Evolutionary conservation across 37 sponge, comb jelly and placozoan species (phyloP).

Genomic region (Axinella damicornis): DNA sequence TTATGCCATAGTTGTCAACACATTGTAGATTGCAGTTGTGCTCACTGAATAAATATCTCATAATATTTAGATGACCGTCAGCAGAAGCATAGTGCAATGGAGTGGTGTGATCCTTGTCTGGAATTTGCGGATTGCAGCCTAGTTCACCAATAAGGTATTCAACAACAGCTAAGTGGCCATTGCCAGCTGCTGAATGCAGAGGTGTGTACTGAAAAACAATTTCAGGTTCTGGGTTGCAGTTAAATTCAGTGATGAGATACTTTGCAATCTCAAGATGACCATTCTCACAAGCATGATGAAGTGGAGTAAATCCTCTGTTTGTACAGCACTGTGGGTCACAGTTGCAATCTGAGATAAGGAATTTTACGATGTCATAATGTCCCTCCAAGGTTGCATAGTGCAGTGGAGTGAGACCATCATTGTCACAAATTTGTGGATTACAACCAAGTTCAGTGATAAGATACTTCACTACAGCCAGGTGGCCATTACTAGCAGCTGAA

Average conservation of each 20-base stretch:
- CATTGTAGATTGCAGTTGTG: background rate
- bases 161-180: background rate
- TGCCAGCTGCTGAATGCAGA: background rate
- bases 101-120: too few relatives aligned
- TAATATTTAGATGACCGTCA: conserved; percentile 1
- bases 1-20: conserved; percentile 27
- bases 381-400: background rate
- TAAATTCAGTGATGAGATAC: too few relatives aligned
- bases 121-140: background rate
- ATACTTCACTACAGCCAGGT: too few relatives aligned
- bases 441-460: background rate
- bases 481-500: too few relatives aligned
- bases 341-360: too few relatives aligned
- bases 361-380: background rate
- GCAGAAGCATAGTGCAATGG: too few relatives aligned
- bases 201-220: background rate
- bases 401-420: background rate
- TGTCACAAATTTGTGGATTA: too few relatives aligned
- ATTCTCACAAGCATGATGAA: too few relatives aligned
- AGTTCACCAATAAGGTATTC: background rate
- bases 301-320: too few relatives aligned
- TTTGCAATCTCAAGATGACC: too few relatives aligned
- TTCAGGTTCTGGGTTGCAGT: too few relatives aligned
- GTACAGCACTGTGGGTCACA: too few relatives aligned
- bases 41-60: conserved; percentile 5